These are phyloP conservation scores for Aphelenchoides avenae DNA, from an alignment of 1,140 invertebrate genomes.

Conservation along the genomic window DNA sequence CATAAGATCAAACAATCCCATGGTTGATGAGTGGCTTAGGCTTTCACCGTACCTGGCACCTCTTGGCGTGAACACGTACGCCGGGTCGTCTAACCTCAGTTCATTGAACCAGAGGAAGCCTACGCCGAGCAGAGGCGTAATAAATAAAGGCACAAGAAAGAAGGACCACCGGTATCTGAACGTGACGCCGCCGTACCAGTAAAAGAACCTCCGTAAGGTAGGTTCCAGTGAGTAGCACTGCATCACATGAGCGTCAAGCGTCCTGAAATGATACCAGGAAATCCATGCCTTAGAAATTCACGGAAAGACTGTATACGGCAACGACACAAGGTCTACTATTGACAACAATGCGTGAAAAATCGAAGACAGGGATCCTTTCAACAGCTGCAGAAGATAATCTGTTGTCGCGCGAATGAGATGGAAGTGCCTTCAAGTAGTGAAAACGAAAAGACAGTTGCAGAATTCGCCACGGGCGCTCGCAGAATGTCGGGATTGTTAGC, in stretches of 20 bases:
- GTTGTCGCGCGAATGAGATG: too few relatives aligned
- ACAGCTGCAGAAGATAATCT: too few relatives aligned
- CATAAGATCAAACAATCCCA: background rate
- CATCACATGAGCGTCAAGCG: conserved; percentile 14
- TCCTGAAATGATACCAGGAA: background rate
- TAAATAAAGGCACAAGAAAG: conserved; percentile 49
- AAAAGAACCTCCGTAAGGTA: conserved; percentile 38
- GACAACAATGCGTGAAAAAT: background rate
- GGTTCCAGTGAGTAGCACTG: conserved; percentile 40
- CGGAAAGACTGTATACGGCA: background rate
- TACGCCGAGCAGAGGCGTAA: conserved; percentile 41
- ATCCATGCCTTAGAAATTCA: background rate
- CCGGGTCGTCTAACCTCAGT: conserved; percentile 55
- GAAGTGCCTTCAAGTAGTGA: too few relatives aligned
- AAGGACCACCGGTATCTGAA: conserved; percentile 47
- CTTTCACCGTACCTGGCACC: conserved; percentile 45
- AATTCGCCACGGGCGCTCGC: too few relatives aligned
- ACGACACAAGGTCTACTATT: background rate
- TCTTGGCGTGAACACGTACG: conserved; percentile 55
- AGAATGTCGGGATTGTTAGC: too few relatives aligned
- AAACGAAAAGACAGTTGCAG: too few relatives aligned
- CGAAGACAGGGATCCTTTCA: background rate
- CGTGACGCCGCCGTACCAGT: conserved; percentile 41
- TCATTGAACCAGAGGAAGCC: conserved; percentile 54
- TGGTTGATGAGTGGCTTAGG: background rate